Base-by-base conservation (phyloP, 2,113 vertebrate genomes). In the Entelurus aequoreus region DNA sequence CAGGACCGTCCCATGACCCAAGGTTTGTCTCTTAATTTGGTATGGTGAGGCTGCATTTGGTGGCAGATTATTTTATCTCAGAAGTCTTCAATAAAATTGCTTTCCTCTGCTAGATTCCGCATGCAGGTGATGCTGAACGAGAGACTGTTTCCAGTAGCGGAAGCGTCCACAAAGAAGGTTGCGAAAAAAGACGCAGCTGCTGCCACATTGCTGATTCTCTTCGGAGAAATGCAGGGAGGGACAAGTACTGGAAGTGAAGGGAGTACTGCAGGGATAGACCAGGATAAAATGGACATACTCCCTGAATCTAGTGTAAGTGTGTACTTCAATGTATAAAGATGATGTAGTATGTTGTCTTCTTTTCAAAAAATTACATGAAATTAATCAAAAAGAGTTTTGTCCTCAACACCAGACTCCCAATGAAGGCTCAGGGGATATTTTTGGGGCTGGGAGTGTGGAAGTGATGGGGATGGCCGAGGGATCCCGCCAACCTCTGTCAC, bases 151-250 rank as follows among this genome's bases (percentile, higher is more conserved):
- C 95, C 95, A 6, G 82, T 92, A 0, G 93, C 92, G 0, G 95
- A 98, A 79, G 97, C 94, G 1, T 93, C 93, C 40, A 98, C 92
- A 83, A 98, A 99, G 78, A 99, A 97, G 53, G 88, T 94, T 0
- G 97, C 96, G 0, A 99, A 97, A 63, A 97, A 99, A 71, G 94
- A 96, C 0, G 94, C 97, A 0, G 95, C 96, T 0, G 88, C 92
- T 0, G 91, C 91, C 0, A 94, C 97, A 0, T 89, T 99, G 77
- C 90, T 57, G 6, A 74, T 94, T 6, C 91, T 99, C 40, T 80
- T 92, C 1, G 83, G 72, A 0, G 95, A 99, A 63, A 89, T 84
- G 0, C 84, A 90, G 0, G 36, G 89, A 4, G 81, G 58, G 2
- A 51, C 48, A 35, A 65, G 62, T 10, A 48, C 66, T 0, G 73